Evolutionary conservation across 1,140 invertebrate species (phyloP).

Genomic region (Listronotus bonariensis): DNA sequence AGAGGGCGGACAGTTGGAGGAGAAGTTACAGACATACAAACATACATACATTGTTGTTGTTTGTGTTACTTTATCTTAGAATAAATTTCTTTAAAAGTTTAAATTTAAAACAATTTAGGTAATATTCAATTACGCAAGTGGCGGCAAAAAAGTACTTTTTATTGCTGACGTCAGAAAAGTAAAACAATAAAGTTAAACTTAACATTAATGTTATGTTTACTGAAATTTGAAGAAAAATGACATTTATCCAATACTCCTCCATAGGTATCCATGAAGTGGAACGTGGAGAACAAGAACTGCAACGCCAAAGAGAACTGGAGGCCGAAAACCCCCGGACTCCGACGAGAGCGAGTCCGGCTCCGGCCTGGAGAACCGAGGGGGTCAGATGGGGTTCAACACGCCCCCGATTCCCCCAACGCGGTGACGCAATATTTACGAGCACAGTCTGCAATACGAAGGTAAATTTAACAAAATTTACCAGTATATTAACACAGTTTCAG

Average conservation of each 20-base stretch:
- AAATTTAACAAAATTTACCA: constrained; percentile 45
- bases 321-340: constrained; percentile 65
- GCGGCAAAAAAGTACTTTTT: no score
- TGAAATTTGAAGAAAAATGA: no score
- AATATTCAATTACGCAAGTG: no score
- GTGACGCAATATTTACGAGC: constrained; percentile 60
- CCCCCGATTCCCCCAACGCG: constrained; percentile 88
- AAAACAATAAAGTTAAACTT: no score
- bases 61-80: no score
- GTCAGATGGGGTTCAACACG: constrained; percentile 63
- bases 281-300: constrained; percentile 52
- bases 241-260: constrained; percentile 54
- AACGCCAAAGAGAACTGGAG: constrained; percentile 57
- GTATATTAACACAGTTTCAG: constrained; percentile 41
- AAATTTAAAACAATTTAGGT: no score
- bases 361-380: constrained; percentile 62
- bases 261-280: constrained; percentile 64
- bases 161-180: no score
- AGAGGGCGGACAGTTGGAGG: no score
- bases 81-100: no score
- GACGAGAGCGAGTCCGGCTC: constrained; percentile 72
- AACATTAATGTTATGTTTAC: no score
- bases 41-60: no score
- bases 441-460: constrained; percentile 68
- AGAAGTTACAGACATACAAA: no score